Evolutionary conservation across 2,888 invertebrate species (phyloP).

Genomic region (Lottia gigantea): DNA sequence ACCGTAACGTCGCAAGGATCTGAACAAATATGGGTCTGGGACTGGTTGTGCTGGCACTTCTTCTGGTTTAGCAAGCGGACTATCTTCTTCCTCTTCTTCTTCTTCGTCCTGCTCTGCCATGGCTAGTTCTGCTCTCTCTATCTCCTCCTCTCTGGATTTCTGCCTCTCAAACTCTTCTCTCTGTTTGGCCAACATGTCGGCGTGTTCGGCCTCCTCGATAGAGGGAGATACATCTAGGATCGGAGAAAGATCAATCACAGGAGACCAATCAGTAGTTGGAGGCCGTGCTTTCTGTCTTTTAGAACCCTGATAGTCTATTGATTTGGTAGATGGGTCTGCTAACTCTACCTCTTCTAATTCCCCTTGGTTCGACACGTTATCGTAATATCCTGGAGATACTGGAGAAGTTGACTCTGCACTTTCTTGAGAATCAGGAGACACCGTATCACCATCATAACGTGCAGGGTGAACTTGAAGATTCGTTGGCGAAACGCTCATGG

Average conservation of each 20-base stretch:
- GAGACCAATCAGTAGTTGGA: slow-evolving; percentile 68
- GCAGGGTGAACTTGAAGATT: slow-evolving; percentile 36
- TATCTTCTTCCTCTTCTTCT: slow-evolving; percentile 32
- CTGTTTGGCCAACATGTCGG: slow-evolving; percentile 63
- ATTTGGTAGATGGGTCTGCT: slow-evolving; percentile 62
- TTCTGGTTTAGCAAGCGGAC: neutral
- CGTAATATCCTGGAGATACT: slow-evolving; percentile 57
- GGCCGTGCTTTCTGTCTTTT: slow-evolving; percentile 64
- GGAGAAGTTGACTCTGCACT: slow-evolving; percentile 52
- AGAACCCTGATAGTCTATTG: slow-evolving; percentile 63
- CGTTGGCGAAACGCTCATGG: slow-evolving; percentile 64
- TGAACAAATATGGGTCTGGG: slow-evolving; percentile 17
- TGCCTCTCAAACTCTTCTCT: slow-evolving; percentile 52
- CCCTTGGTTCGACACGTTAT: slow-evolving; percentile 44
- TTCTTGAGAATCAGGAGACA: slow-evolving; percentile 51
- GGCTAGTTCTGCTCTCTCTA: slow-evolving; percentile 15
- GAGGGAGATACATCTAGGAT: slow-evolving; percentile 70
- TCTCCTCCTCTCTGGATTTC: slow-evolving; percentile 43
- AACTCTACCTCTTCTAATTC: slow-evolving; percentile 56
- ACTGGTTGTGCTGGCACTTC: neutral
- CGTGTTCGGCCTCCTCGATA: slow-evolving; percentile 67
- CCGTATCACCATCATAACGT: slow-evolving; percentile 30
- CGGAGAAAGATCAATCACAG: slow-evolving; percentile 69
- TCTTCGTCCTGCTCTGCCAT: slow-evolving; percentile 36
- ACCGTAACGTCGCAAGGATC: slow-evolving; percentile 53